Conservation (phyloP, 2,113 vertebrate species). For the Albula goreensis region DNA sequence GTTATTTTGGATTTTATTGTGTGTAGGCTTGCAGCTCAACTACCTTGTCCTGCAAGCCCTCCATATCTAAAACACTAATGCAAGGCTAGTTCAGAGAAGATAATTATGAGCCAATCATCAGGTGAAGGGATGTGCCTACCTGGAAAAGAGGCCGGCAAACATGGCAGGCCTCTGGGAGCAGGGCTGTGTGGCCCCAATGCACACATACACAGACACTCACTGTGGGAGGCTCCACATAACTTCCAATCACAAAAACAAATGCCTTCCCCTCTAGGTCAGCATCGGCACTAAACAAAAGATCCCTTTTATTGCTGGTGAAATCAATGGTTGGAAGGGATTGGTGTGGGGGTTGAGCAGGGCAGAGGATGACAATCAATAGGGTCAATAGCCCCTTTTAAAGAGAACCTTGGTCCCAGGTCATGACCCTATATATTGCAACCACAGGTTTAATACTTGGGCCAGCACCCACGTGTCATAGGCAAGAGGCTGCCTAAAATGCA, state of each 20-base stretch:
- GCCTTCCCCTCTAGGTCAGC: background rate
- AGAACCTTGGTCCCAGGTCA: background rate
- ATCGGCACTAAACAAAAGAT: background rate
- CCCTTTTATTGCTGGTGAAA: background rate
- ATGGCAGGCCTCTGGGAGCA: background rate
- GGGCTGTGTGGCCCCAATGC: background rate
- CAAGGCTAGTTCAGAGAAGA: background rate
- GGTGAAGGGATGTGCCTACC: background rate
- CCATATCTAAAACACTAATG: background rate
- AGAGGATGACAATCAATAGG: constrained; percentile 2
- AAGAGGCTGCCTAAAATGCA: background rate
- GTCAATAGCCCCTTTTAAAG: background rate
- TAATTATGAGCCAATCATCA: background rate
- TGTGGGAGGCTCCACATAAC: background rate
- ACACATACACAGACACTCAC: constrained; percentile 8
- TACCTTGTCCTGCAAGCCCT: background rate
- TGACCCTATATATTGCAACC: background rate
- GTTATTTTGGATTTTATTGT: background rate
- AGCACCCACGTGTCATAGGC: background rate
- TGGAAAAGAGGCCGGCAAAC: background rate
- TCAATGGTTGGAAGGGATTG: background rate
- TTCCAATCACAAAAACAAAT: background rate
- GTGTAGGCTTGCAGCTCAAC: background rate
- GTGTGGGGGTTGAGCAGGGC: background rate
- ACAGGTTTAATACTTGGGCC: background rate